Base-by-base conservation (phyloP, 1,140 invertebrate genomes). In the Nilaparvata lugens region DNA sequence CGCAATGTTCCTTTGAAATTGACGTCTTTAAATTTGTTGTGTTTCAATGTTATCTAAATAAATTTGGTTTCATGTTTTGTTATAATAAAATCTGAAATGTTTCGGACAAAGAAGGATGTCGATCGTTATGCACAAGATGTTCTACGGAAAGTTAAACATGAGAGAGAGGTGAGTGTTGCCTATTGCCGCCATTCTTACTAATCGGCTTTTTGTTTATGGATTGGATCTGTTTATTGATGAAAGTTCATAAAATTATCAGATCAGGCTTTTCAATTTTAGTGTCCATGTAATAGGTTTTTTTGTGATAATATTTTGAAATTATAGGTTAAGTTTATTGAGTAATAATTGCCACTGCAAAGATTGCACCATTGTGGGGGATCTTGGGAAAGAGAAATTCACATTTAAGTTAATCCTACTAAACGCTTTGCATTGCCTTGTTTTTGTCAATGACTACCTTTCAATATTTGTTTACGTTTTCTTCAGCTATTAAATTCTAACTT, bases 81-180 rank as follows among this genome's bases (percentile, higher is more conserved):
- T 18, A 24, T 21, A 35, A 40, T 31, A n/a, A 16, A 35, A 25
- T 48, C 16, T n/a, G 24, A 43, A 54, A 77, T 78, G 77, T 74
- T 75, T 66, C 72, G 70, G 52, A 73, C 71, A 2, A 80, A 80
- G 66, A 72, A 73, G 65, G 77, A 80, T 48, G 75, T 81, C 16
- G 79, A 81, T 62, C 71, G 70, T 28, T 75, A 79, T 68, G 78
- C 78, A 23, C 63, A 71, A 25, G 75, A 76, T 45, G 68, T 77
- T 24, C 67, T 79, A 11, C 69, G 68, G 21, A 78, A 74, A 69
- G 65, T 75, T 18, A 72, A 71, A 56, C 73, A 67, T 61, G 78
- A 78, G 65, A 73, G 74, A 60, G 78, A 80, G 73, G 79, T 81
- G 70, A 71, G 65, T 60, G 52, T 35, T 25, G 6, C 21, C 9